These are phyloP conservation scores for Caprella mutica DNA, from an alignment of 2,888 invertebrate species.

Conservation along the genomic window DNA sequence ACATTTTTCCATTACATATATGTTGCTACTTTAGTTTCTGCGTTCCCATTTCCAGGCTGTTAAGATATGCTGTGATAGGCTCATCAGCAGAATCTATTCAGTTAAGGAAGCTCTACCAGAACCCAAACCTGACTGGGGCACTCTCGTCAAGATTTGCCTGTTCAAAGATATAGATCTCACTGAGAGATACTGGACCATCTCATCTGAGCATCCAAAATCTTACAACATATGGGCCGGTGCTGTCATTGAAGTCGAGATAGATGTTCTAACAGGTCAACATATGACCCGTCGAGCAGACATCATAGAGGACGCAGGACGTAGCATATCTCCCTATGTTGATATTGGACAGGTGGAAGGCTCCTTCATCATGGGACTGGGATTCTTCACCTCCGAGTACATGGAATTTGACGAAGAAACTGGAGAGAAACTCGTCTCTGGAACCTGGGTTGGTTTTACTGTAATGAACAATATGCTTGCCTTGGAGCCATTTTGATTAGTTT, in stretches of 20 bases:
- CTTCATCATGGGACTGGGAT: constrained; percentile 43
- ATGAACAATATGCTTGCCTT: constrained; percentile 8
- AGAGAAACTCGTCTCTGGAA: constrained; percentile 39
- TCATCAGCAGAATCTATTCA: constrained; percentile 5
- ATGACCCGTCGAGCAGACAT: constrained; percentile 38
- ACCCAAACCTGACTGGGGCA: constrained; percentile 37
- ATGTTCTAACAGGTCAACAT: constrained; percentile 41
- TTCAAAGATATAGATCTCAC: constrained; percentile 38
- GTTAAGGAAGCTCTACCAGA: background rate
- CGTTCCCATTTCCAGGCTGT: constrained; percentile 15
- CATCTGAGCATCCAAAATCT: constrained; percentile 29
- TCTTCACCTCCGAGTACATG: constrained; percentile 40
- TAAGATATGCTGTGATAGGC: constrained; percentile 17
- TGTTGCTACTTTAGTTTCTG: background rate
- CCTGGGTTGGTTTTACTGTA: too few species aligned
- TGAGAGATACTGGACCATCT: constrained; percentile 37
- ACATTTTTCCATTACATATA: too few species aligned
- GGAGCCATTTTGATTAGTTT: background rate
- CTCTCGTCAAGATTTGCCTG: constrained; percentile 38
- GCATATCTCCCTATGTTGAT: constrained; percentile 36
- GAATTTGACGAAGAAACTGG: constrained; percentile 41
- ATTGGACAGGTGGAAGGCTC: constrained; percentile 50
- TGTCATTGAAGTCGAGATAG: constrained; percentile 41
- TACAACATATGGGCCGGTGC: constrained; percentile 41
- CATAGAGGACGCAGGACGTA: constrained; percentile 28